Evolutionary conservation across 2,113 vertebrate genomes (phyloP).

Genomic region (Nesogale talazaci): DNA sequence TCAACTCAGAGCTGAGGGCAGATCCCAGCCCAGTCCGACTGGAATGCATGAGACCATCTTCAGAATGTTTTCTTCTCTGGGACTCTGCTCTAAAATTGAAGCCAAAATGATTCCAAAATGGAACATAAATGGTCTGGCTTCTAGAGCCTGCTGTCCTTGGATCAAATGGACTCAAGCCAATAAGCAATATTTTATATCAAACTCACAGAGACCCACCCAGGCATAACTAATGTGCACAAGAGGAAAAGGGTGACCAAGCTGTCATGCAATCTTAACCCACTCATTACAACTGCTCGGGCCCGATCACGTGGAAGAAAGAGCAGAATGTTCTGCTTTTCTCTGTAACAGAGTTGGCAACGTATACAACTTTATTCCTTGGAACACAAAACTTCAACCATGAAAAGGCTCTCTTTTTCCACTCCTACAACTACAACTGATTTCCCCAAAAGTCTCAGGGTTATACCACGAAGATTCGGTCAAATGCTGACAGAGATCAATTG

Average conservation of each 20-base stretch:
- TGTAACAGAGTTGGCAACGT: not conserved
- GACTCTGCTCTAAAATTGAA: slow-evolving; percentile 26
- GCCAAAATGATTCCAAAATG: not conserved
- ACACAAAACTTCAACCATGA: slow-evolving; percentile 3
- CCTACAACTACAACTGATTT: slow-evolving; percentile 47
- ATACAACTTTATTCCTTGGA: not conserved
- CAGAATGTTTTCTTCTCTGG: not conserved
- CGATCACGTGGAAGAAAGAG: not conserved
- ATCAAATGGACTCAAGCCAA: not conserved
- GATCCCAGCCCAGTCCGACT: not conserved
- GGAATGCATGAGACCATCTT: not conserved
- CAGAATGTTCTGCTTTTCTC: not conserved
- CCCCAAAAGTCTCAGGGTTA: slow-evolving; percentile 2
- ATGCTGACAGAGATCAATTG: slow-evolving; percentile 29
- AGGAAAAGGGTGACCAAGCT: not conserved
- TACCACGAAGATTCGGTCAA: slow-evolving; percentile 13
- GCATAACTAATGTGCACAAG: not conserved
- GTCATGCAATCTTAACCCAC: not conserved
- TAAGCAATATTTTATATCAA: too few species aligned
- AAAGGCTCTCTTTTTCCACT: not conserved
- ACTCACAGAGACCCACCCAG: not conserved
- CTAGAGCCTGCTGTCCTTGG: slow-evolving; percentile 13
- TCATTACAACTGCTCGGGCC: not conserved
- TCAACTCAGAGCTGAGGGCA: too few species aligned
- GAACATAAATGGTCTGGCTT: slow-evolving; percentile 25